Evolutionary conservation across 2,888 invertebrate genomes (phyloP).

Genomic region (Pseudoips prasinana): DNA sequence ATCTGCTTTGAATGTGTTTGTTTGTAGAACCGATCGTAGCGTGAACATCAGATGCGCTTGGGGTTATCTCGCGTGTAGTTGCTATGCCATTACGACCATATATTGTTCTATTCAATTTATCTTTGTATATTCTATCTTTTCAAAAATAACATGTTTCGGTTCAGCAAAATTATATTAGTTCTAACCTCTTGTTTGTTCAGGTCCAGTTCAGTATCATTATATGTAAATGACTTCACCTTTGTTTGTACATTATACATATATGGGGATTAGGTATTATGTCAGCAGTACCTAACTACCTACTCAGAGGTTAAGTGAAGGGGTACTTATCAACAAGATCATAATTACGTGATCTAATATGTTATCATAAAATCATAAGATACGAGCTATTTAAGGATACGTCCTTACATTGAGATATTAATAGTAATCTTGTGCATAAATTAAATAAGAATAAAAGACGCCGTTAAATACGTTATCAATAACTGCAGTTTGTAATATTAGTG

Average conservation of each 20-base stretch:
- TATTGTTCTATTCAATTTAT: slow-evolving; percentile 18
- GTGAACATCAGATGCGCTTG: slow-evolving; percentile 38
- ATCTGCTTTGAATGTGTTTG: slow-evolving; percentile 49
- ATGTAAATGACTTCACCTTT: slow-evolving; percentile 6
- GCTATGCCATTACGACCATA: slow-evolving; percentile 35
- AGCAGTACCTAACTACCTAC: too few relatives aligned
- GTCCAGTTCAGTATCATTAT: neutral
- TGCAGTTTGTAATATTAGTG: too few relatives aligned
- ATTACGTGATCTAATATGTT: slow-evolving; percentile 18
- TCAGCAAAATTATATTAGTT: slow-evolving; percentile 4
- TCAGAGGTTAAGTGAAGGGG: slow-evolving; percentile 23
- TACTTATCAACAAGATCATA: slow-evolving; percentile 9
- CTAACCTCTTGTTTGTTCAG: slow-evolving; percentile 11
- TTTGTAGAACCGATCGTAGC: slow-evolving; percentile 34
- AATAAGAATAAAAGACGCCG: neutral
- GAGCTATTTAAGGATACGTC: slow-evolving; percentile 12
- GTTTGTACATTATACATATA: slow-evolving; percentile 9
- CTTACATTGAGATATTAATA: slow-evolving; percentile 3
- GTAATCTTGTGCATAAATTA: neutral
- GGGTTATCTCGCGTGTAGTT: slow-evolving; percentile 54
- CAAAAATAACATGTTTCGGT: neutral
- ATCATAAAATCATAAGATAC: slow-evolving; percentile 12
- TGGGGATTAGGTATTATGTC: slow-evolving; percentile 10
- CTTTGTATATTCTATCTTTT: too few relatives aligned
- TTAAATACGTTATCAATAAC: too few relatives aligned